Evolutionary conservation across 1,140 invertebrate species (phyloP), one percentile per base, ranked within the genome.

Genomic region (Tetraneura akinire): DNA sequence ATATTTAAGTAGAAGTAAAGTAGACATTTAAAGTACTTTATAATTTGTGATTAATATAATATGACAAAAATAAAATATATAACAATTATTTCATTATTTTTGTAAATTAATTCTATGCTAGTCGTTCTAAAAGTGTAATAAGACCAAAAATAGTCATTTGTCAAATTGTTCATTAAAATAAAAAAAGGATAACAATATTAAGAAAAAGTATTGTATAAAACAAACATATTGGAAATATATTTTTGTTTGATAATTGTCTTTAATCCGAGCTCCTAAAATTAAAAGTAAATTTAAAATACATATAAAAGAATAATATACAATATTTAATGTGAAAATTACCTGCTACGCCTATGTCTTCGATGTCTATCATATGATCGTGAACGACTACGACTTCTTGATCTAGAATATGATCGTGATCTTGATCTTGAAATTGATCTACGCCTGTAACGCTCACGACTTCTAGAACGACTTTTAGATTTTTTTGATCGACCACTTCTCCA

Each of bases 221-320:
- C 49, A 76, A 76, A 23, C 16, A 71, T 29, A 71, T 18, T 51
- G 16, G 14, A 29, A 71, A 51, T 51, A 49, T 37, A 23, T 37
- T 37, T 74, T 57, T 74, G 71, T 76, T 76, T 45, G 5, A 9
- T 76, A 55, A 57, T 53, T 29, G 14, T 47, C 53, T 29, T 78
- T 60, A 78, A 60, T 78, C 53, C 3, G 74, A 78, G 37, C 74
- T 78, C 55, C 74, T 78, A 78, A 78, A 78, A 71, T 71, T 71
- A 51, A 71, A 51, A 71, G 29, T 16, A 51, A n/a, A 29, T 71
- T 49, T 3, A 71, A 71, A 5, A 42, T 29, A 45, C 62, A 26
- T 18, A 78, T 78, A 18, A 1, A 37, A 66, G 32, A 37, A 37
- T 18, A 66, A n/a, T 10, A 32, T 29, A 26, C 5, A 62, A 6